A percentile compares a stretch with the other conserved stretches of the same genome.
phyloP scores from a whole-genome alignment of 2,113 vertebrate species.

The Heterochromis multidens region DNA sequence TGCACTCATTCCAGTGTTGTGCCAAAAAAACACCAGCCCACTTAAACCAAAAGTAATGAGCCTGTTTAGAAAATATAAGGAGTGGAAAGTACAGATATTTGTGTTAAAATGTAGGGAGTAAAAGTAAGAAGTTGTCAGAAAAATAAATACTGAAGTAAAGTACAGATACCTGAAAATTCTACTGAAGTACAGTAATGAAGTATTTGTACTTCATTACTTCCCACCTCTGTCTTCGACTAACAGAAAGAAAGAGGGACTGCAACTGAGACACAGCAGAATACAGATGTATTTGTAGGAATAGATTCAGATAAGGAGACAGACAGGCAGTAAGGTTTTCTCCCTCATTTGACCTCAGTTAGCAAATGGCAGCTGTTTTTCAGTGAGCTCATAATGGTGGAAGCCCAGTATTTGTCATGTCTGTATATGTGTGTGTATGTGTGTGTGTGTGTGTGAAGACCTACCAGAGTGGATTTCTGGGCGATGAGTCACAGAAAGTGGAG shows the following conservation, averaged over 20 bases:
- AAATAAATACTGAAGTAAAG: too few species aligned
- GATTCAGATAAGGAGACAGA: slow-evolving; percentile 6
- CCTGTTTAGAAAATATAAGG: too few species aligned
- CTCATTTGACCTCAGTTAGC: slow-evolving; percentile 42
- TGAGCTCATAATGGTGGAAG: slow-evolving; percentile 67
- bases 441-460: slow-evolving; percentile 20
- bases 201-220: too few species aligned
- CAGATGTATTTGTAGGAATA: neutral
- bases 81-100: too few species aligned
- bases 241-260: neutral
- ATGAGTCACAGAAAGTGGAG: slow-evolving; percentile 55
- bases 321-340: slow-evolving; percentile 22
- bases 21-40: too few species aligned
- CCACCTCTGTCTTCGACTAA: neutral
- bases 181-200: too few species aligned
- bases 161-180: too few species aligned
- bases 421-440: slow-evolving; percentile 20
- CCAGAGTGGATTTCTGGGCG: slow-evolving; percentile 42
- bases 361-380: slow-evolving; percentile 63
- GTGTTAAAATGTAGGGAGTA: too few species aligned
- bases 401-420: slow-evolving; percentile 60
- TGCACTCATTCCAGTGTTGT: too few species aligned
- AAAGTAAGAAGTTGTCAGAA: too few species aligned
- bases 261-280: neutral
- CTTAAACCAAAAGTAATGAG: too few species aligned